Base-by-base conservation (phyloP, 2,113 vertebrate genomes). In the Cyphomyrus discorhynchus region DNA sequence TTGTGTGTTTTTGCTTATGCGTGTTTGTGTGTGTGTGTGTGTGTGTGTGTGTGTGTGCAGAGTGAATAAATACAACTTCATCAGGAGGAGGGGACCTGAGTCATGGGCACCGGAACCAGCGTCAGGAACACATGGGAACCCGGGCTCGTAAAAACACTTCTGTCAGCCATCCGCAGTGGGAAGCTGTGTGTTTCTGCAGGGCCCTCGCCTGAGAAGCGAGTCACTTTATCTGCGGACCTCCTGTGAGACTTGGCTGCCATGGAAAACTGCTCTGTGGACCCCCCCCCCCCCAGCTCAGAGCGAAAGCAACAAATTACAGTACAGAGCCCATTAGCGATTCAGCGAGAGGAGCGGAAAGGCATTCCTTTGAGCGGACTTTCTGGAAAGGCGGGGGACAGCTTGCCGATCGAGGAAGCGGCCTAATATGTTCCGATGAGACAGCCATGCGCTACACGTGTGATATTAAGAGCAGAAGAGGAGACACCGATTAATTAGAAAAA, bases 221-320 rank as follows among this genome's bases (percentile, higher is more conserved):
- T 15, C 31, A 19, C 85, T 70, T 50, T 87, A 27, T 50, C 70
- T 77, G 62, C n/a, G 66, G 31, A 47, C 47, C 89, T 90, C 47
- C 47, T 87, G 58, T 87, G 89, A 85, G 66, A 39, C 47, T 70
- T 85, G 83, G 89, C 89, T 46, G 45, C 27, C 50, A 42, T 45
- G 77, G 58, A 66, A 58, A 21, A 42, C 88, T 24, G 19, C 31
- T 24, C 31, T 35, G 24, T 27, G 66, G 2, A 17, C 10, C 47
- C 47, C 66, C 47, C 24, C 27, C 45, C 88, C 17, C 6, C 66
- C 58, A 24, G 24, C 31, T 74, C 66, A 82, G 74, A 86, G 74
- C 77, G 86, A 87, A 90, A 90, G 66, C 85, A 90, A 87, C 89
- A 87, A 87, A 90, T 90, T 90, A 90, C 85, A 87, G 66, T 87